A percentile compares a stretch with the other conserved stretches of the same genome.
phyloP scores from a whole-genome alignment of 1,140 invertebrate species.

The Drosophila hydei region DNA sequence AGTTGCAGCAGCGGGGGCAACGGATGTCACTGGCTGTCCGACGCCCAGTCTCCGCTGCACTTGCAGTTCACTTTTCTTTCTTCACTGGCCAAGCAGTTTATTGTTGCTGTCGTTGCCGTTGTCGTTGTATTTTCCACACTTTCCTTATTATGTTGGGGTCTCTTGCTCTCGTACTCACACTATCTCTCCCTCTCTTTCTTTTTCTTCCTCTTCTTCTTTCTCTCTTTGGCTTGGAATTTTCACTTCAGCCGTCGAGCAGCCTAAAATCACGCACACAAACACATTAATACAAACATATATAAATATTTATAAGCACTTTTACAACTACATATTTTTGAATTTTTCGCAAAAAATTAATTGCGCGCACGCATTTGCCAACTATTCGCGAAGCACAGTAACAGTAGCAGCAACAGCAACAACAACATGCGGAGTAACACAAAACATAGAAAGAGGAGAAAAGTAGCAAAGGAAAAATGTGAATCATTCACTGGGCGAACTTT shows the following conservation, averaged over 20 bases:
- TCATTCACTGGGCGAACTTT: constrained; percentile 66
- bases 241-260: constrained; percentile 65
- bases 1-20: constrained; percentile 18
- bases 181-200: constrained; percentile 30
- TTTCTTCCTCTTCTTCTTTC: constrained; percentile 40
- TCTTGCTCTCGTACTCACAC: constrained; percentile 1
- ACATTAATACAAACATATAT: constrained; percentile 48
- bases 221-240: constrained; percentile 58
- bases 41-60: constrained; percentile 71
- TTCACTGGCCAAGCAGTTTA: constrained; percentile 48
- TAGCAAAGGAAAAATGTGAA: constrained; percentile 74
- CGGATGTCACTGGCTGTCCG: constrained; percentile 71
- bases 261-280: constrained; percentile 58
- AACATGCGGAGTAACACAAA: constrained; percentile 30
- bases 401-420: constrained; percentile 19
- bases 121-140: constrained; percentile 54
- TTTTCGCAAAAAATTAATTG: constrained; percentile 64
- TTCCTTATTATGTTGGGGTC: constrained; percentile 44
- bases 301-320: constrained; percentile 64
- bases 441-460: constrained; percentile 41
- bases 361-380: constrained; percentile 65
- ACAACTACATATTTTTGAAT: constrained; percentile 51
- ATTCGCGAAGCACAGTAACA: constrained; percentile 31
- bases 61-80: constrained; percentile 71
- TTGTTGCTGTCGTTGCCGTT: constrained; percentile 18